Percentiles rank a stretch among this genome's conserved stretches.
Conservation (phyloP, 1,140 invertebrate species). For the Dolichoris vasculosae region DNA sequence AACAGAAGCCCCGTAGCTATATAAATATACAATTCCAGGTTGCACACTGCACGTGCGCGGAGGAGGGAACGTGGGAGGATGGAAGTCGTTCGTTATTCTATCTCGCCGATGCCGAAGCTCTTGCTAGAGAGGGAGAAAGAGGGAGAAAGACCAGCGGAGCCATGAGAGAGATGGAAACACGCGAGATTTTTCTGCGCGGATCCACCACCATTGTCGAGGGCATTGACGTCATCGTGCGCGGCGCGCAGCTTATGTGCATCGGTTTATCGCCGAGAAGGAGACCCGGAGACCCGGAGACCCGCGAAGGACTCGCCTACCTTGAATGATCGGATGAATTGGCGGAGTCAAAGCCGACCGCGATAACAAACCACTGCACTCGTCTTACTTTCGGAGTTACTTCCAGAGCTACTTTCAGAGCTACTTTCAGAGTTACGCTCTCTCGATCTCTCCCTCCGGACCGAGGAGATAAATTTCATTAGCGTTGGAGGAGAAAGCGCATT, state of each 20-base stretch:
- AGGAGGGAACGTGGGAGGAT: background rate
- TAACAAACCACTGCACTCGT: conserved; percentile 2
- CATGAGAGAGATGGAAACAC: background rate
- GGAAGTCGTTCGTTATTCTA: conserved; percentile 1
- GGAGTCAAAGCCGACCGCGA: background rate
- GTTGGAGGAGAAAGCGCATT: background rate
- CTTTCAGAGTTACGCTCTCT: background rate
- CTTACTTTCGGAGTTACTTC: background rate
- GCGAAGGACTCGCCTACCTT: background rate
- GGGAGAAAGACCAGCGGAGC: no score
- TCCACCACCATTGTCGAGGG: conserved; percentile 37
- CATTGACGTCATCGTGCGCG: conserved; percentile 46
- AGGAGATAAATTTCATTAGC: conserved; percentile 11
- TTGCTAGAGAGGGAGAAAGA: no score
- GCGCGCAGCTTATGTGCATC: background rate
- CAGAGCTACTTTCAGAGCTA: background rate
- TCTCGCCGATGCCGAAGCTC: background rate
- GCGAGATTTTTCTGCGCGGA: conserved; percentile 26
- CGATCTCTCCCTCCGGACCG: no score
- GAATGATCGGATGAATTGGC: background rate
- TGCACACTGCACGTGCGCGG: conserved; percentile 19
- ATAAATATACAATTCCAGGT: background rate
- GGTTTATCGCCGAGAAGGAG: background rate
- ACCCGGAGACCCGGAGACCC: background rate
- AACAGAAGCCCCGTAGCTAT: background rate